Evolutionary conservation across 2,888 invertebrate genomes (phyloP).

Genomic region (Itoplectis maculator): DNA sequence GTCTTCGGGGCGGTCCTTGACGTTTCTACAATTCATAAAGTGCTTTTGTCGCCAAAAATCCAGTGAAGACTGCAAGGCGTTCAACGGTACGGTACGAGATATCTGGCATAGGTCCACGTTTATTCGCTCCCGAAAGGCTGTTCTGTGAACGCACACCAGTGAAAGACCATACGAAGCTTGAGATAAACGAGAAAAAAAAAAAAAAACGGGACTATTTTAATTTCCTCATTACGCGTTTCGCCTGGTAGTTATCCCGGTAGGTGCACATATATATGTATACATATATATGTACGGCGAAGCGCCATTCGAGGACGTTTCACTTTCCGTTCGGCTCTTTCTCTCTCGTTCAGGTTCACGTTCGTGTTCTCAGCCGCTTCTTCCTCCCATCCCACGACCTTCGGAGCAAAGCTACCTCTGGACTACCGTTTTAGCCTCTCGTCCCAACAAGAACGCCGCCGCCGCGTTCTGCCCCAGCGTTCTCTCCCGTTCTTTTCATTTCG

Average conservation of each 20-base stretch:
- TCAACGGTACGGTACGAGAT: constrained; percentile 17
- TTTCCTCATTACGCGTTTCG: constrained; percentile 70
- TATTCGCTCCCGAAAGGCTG: constrained; percentile 19
- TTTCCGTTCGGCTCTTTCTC: constrained; percentile 58
- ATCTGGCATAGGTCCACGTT: constrained; percentile 29
- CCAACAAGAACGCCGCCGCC: constrained; percentile 22
- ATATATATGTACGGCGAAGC: constrained; percentile 12
- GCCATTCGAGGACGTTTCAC: constrained; percentile 56
- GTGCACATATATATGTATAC: constrained; percentile 14
- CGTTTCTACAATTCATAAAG: constrained; percentile 79
- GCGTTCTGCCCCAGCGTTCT: constrained; percentile 32
- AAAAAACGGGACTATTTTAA: constrained; percentile 66
- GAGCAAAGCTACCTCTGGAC: constrained; percentile 48
- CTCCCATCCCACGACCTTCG: constrained; percentile 31
- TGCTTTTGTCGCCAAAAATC: constrained; percentile 78
- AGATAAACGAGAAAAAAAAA: constrained; percentile 31
- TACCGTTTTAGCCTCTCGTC: constrained; percentile 52
- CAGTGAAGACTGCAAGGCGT: constrained; percentile 66
- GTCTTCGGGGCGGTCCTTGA: constrained; percentile 64
- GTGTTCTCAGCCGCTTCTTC: constrained; percentile 42
- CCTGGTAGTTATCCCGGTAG: constrained; percentile 45
- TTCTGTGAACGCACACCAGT: constrained; percentile 21
- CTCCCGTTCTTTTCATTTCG: constrained; percentile 15
- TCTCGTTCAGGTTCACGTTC: constrained; percentile 57
- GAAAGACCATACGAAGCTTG: constrained; percentile 30